phyloP scores from a whole-genome alignment of 2,797 vertebrate genomes.

The Acropternis orthonyx region DNA sequence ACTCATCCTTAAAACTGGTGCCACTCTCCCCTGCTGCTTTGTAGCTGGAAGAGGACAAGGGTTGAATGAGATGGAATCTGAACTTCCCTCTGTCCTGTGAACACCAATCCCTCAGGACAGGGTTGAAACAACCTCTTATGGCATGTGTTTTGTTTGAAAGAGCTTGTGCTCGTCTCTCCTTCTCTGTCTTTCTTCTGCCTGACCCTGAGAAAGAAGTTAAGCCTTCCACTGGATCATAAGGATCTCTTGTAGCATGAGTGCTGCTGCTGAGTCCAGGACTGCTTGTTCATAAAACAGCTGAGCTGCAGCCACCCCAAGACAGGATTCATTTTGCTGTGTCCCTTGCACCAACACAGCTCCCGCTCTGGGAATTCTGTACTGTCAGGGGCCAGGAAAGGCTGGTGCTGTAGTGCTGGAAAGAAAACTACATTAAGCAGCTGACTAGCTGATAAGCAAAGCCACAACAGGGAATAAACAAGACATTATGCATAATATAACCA shows the following conservation, averaged over 20 bases:
- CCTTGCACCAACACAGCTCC: not conserved
- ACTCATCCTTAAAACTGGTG: not conserved
- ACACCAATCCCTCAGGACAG: not conserved
- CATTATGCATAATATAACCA: not conserved
- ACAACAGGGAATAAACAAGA: not conserved
- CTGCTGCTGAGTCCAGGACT: not conserved
- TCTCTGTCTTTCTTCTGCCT: not conserved
- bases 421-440: not conserved
- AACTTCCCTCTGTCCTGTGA: not conserved
- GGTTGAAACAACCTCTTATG: not conserved
- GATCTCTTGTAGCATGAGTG: not conserved
- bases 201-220: not conserved
- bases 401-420: not conserved
- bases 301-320: not conserved
- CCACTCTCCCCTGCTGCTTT: not conserved
- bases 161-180: not conserved
- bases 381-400: not conserved
- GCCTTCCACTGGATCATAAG: not conserved
- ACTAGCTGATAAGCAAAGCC: not conserved
- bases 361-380: not conserved
- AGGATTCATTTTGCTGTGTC: not conserved
- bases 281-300: not conserved
- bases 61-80: not conserved
- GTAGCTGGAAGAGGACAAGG: not conserved
- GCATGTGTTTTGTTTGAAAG: not conserved